phyloP scores from a whole-genome alignment of 2,888 invertebrate species.

The Sepioteuthis lessoniana region DNA sequence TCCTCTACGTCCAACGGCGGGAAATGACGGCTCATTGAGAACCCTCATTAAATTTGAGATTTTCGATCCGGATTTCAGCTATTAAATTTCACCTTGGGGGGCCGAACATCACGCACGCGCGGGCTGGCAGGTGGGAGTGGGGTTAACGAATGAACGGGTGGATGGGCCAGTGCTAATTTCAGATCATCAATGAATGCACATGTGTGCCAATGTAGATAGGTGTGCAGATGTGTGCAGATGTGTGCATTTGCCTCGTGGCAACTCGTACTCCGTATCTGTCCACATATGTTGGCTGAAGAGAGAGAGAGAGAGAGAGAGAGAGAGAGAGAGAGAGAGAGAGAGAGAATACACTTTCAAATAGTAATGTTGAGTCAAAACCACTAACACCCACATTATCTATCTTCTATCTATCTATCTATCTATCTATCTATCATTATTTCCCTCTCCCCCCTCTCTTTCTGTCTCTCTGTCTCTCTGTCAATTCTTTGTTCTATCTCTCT shows the following conservation, averaged over 20 bases:
- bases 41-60: slow-evolving; percentile 16
- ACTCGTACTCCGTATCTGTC: too few species aligned
- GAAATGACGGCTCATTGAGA: not conserved
- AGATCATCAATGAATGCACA: not conserved
- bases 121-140: not conserved
- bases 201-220: not conserved
- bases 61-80: slow-evolving; percentile 20
- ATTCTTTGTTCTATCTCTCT: not conserved
- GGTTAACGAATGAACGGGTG: too few species aligned
- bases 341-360: too few species aligned
- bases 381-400: too few species aligned
- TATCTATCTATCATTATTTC: not conserved
- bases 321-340: too few species aligned
- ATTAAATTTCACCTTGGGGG: slow-evolving; percentile 6
- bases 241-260: too few species aligned
- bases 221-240: not conserved
- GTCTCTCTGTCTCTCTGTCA: not conserved
- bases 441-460: not conserved
- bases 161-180: not conserved
- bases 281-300: too few species aligned
- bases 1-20: not conserved
- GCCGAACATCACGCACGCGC: not conserved
- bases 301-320: too few species aligned
- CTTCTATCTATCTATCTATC: not conserved
- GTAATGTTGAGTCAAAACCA: too few species aligned